Conservation (phyloP, 2,113 vertebrate species). For the Leptodactylus fuscus region DNA sequence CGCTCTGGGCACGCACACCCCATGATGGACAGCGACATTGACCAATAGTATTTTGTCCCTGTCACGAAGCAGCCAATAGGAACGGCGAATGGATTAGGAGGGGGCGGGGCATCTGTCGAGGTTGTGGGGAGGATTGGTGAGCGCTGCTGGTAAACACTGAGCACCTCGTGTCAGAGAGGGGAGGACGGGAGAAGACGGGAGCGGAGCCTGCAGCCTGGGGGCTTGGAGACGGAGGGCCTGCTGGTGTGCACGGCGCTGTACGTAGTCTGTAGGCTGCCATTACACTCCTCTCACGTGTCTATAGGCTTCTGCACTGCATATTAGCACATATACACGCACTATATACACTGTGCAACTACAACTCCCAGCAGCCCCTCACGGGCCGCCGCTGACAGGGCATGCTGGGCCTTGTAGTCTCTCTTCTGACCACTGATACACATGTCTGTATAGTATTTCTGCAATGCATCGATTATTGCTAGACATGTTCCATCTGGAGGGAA, state of each 20-base stretch:
- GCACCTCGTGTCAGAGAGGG: slow-evolving; percentile 39
- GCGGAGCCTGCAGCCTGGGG: not conserved
- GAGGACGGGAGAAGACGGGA: not conserved
- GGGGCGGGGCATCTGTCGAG: not conserved
- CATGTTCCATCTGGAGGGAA: not conserved
- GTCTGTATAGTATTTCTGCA: not conserved
- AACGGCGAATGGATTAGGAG: not conserved
- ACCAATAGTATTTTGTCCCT: not conserved
- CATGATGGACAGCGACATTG: not conserved
- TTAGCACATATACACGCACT: too few species aligned
- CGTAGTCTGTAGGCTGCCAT: not conserved
- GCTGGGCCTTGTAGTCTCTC: not conserved
- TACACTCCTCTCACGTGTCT: not conserved
- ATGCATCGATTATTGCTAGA: too few species aligned
- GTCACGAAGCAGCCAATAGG: not conserved
- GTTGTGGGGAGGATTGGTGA: not conserved
- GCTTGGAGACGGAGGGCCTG: not conserved
- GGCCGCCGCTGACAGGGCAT: not conserved
- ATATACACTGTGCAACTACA: not conserved
- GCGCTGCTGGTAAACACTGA: slow-evolving; percentile 51
- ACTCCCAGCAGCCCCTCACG: not conserved
- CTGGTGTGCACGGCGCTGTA: not conserved
- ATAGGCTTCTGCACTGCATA: too few species aligned
- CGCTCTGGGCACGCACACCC: slow-evolving; percentile 15
- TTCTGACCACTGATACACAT: not conserved